A percentile compares a stretch with the other conserved stretches of the same genome.
Evolutionary conservation across 2,113 vertebrate genomes (phyloP).

Genomic region (Rousettus leschenaultii): DNA sequence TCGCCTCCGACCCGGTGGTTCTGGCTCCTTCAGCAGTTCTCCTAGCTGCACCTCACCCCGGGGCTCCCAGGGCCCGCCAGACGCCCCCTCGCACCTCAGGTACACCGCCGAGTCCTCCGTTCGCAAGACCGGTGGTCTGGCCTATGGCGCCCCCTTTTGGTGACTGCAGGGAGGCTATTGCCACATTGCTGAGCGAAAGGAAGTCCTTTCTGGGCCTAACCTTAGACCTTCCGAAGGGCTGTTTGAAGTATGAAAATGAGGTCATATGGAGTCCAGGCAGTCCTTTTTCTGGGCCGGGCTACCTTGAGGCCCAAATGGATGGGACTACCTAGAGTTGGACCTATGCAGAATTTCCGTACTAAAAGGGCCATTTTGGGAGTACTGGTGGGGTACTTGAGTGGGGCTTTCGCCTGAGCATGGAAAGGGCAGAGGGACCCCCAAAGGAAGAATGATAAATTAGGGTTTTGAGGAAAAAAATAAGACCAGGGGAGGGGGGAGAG

Average conservation of each 20-base stretch:
- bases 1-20: neutral
- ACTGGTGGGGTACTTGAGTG: neutral
- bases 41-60: neutral
- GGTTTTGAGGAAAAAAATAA: neutral
- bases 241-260: neutral
- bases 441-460: neutral
- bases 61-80: neutral
- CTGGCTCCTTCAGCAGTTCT: neutral
- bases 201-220: neutral
- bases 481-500: neutral
- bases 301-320: neutral
- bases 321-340: neutral
- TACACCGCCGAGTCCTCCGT: accelerated
- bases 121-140: accelerated
- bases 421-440: neutral
- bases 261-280: neutral
- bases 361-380: neutral
- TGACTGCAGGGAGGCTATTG: neutral
- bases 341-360: neutral
- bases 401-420: neutral
- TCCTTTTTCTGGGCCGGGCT: neutral
- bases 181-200: neutral
- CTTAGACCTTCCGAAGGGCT: neutral
- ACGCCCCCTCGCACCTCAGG: neutral
- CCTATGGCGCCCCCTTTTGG: conserved; percentile 34